Base-by-base conservation (phyloP, 2,113 vertebrate genomes). In the Blennius ocellaris region DNA sequence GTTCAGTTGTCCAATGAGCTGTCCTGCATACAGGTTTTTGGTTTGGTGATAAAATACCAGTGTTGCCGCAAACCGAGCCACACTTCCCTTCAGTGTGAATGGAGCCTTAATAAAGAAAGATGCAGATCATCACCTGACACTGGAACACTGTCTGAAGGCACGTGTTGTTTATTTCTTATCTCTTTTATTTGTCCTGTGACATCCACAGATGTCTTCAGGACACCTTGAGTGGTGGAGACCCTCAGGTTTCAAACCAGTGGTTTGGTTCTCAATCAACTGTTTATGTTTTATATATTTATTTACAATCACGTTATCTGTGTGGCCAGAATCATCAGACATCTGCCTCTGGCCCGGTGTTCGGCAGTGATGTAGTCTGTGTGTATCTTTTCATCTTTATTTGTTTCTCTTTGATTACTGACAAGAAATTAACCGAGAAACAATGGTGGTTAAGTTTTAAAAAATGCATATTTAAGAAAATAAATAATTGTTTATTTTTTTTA, bases 261-360 rank as follows among this genome's bases (percentile, higher is more conserved):
- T 74, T 72, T 57, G 9, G n/a, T 52, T 30, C 21, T 30, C 21
- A 30, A 30, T 30, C 21, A 30, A 30, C 49, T 80, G 51, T 73
- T 80, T 48, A 11, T 62, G 9, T 17, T 48, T 44, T 48, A 47
- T 21, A 4, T 56, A 15, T 68, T 72, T 82, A 21, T 6, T 17
- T 51, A 75, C 76, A 61, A 75, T 86, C 51, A 40, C 11, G 12
- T 78, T 82, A 76, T 74, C 63, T 75, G 8, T 16, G 55, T 12
- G 5, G 43, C 57, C 58, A 44, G 57, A 71, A 44, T 54, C 49
- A 44, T 78, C 75, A 76, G 51, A 56, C 53, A 73, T 66, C 73
- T 83, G 68, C 68, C 21, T 76, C 71, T 81, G 60, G 43, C 17
- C 49, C 74, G 21, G 21, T 30, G 21, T 30, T 30, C 4, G 21